Conservation (phyloP, 30 jellyfish, hydroid and myxozoan genomes). For the Chrysaora quinquecirrha region DNA sequence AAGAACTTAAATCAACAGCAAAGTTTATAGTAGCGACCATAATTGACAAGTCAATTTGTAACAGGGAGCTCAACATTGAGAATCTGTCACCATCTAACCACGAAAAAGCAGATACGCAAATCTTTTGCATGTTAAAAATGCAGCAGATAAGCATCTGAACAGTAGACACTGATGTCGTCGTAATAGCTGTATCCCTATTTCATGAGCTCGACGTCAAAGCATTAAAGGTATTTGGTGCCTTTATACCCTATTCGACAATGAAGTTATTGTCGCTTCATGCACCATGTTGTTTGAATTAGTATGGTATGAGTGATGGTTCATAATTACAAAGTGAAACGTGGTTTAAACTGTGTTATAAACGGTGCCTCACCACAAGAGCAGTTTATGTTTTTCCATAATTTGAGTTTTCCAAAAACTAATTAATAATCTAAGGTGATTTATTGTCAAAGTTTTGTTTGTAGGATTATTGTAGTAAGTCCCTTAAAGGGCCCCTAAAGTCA, state of each 20-base stretch:
- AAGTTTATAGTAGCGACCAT: background rate
- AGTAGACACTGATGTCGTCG: conserved; percentile 49
- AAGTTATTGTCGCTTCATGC: background rate
- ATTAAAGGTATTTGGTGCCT: background rate
- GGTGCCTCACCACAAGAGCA: conserved; percentile 4
- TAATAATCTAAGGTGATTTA: background rate
- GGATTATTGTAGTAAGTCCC: too few species aligned
- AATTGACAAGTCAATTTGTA: background rate
- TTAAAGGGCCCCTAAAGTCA: too few species aligned
- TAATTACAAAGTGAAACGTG: background rate
- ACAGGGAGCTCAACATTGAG: background rate
- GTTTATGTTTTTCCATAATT: background rate
- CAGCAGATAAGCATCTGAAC: conserved; percentile 22
- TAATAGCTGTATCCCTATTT: background rate
- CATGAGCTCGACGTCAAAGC: background rate
- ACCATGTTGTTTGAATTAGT: background rate
- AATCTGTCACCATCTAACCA: conserved; percentile 1
- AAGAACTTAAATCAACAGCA: background rate
- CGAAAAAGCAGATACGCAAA: conserved; percentile 29
- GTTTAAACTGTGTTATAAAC: background rate
- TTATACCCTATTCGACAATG: background rate
- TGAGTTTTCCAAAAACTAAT: background rate
- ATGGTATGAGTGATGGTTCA: background rate
- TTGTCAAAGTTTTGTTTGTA: background rate
- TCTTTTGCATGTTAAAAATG: conserved; percentile 7